Conservation (phyloP, 1,140 invertebrate genomes). For the Drosophila persimilis region DNA sequence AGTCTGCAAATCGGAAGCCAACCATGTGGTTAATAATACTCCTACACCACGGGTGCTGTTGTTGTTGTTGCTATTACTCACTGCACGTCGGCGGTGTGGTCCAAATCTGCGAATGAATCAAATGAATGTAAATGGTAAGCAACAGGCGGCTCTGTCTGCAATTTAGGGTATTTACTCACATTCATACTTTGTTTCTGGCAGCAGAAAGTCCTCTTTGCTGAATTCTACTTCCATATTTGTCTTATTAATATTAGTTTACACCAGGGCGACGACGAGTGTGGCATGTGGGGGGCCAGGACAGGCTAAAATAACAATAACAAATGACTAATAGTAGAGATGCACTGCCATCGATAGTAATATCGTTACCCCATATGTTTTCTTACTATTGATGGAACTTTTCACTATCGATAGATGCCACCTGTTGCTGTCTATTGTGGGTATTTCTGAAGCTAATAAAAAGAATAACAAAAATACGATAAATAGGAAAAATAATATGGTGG, state of each 20-base stretch:
- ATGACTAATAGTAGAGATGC: too few species aligned
- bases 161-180: constrained; percentile 56
- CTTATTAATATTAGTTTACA: neutral
- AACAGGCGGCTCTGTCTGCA: constrained; percentile 12
- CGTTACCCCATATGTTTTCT: too few species aligned
- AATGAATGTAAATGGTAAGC: constrained; percentile 23
- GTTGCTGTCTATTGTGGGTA: too few species aligned
- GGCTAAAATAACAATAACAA: constrained; percentile 33
- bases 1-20: constrained; percentile 85
- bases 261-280: too few species aligned
- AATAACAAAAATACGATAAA: too few species aligned
- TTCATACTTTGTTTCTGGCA: constrained; percentile 81
- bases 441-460: too few species aligned
- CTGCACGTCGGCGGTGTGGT: constrained; percentile 99
- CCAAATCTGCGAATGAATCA: constrained; percentile 89
- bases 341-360: too few species aligned
- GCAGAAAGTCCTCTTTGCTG: constrained; percentile 71
- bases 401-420: too few species aligned
- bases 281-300: too few species aligned
- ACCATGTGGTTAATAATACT: too few species aligned
- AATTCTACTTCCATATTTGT: constrained; percentile 77
- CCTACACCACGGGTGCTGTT: neutral
- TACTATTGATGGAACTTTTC: too few species aligned
- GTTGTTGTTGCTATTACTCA: constrained; percentile 87
- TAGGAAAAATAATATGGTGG: too few species aligned